Evolutionary conservation across 1,140 invertebrate species (phyloP).

Genomic region (Panulirus ornatus): DNA sequence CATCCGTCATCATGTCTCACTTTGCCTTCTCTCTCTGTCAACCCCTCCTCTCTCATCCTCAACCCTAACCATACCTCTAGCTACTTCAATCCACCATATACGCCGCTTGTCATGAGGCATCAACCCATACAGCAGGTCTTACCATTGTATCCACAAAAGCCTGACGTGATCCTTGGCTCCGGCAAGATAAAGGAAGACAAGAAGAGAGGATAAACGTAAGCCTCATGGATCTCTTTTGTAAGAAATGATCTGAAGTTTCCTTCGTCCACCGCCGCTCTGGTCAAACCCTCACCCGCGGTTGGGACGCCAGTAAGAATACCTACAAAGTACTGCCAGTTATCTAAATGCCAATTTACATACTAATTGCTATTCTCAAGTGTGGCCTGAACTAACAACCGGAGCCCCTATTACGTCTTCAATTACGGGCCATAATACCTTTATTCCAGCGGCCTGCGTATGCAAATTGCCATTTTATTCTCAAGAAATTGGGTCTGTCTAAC

Average conservation of each 20-base stretch:
- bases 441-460: conserved; percentile 24
- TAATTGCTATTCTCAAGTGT: conserved; percentile 24
- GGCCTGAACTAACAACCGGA: conserved; percentile 20
- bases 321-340: conserved; percentile 22
- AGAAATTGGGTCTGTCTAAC: neutral
- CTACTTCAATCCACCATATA: neutral
- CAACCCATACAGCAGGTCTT: too few species aligned
- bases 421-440: conserved; percentile 26
- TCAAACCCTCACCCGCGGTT: neutral
- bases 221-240: too few species aligned
- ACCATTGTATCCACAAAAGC: too few species aligned
- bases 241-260: too few species aligned
- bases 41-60: neutral
- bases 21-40: neutral
- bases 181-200: too few species aligned
- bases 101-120: too few species aligned
- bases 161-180: too few species aligned
- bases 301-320: conserved; percentile 9
- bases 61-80: neutral
- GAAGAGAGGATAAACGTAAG: too few species aligned
- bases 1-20: neutral
- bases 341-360: conserved; percentile 58
- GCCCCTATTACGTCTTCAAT: conserved; percentile 11
- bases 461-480: conserved; percentile 35
- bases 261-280: neutral